Evolutionary conservation across 2,113 vertebrate genomes (phyloP).

Genomic region (Sitta europaea): DNA sequence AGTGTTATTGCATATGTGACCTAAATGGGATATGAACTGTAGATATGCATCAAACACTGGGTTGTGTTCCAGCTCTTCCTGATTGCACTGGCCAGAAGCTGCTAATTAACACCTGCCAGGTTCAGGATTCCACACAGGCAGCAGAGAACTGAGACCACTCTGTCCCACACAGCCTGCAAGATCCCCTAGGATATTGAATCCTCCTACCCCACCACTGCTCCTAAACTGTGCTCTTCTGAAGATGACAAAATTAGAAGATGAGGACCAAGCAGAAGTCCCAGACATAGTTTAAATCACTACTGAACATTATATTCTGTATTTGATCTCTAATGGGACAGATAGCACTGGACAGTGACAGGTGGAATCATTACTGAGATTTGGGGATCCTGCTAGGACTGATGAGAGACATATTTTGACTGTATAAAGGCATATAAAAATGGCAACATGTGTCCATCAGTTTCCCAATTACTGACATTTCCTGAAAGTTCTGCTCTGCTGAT

Average conservation of each 20-base stretch:
- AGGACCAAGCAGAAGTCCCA: not conserved
- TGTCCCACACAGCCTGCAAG: not conserved
- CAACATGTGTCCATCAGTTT: not conserved
- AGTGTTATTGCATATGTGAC: not conserved
- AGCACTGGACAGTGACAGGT: not conserved
- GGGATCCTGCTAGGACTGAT: not conserved
- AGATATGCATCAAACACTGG: not conserved
- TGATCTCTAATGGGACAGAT: accelerated
- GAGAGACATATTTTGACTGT: not conserved
- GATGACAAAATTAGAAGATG: not conserved
- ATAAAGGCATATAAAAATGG: not conserved
- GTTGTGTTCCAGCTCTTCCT: not conserved
- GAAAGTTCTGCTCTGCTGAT: not conserved
- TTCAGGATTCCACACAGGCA: not conserved
- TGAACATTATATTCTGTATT: not conserved
- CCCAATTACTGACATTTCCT: not conserved
- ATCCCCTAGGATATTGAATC: not conserved
- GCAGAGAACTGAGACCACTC: not conserved
- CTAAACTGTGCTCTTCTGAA: not conserved
- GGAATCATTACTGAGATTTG: not conserved
- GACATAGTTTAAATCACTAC: not conserved
- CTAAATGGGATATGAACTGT: not conserved
- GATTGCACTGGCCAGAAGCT: not conserved
- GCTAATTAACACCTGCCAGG: not conserved
- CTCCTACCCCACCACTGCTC: not conserved